These are phyloP conservation scores for Hypselothyrea guttata DNA, from an alignment of 2,888 invertebrate genomes.

Conservation along the genomic window DNA sequence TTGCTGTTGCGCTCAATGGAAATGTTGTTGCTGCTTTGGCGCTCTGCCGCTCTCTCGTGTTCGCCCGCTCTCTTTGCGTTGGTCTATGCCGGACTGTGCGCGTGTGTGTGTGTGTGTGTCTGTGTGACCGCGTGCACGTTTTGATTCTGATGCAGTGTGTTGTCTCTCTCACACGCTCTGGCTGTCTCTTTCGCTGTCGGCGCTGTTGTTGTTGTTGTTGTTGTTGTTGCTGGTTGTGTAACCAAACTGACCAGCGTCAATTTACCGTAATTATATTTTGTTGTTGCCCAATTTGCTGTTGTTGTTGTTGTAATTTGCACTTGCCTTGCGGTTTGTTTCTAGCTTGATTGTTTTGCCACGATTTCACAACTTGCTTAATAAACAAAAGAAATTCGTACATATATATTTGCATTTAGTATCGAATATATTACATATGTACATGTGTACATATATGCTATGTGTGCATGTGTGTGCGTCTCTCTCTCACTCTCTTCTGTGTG, in stretches of 20 bases:
- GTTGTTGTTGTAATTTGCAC: slow-evolving; percentile 27
- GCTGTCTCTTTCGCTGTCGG: slow-evolving; percentile 27
- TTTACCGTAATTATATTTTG: slow-evolving; percentile 21
- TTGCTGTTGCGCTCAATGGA: slow-evolving; percentile 7
- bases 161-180: slow-evolving; percentile 42
- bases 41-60: slow-evolving; percentile 22
- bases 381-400: slow-evolving; percentile 47
- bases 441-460: neutral
- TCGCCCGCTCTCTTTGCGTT: slow-evolving; percentile 21
- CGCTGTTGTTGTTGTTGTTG: slow-evolving; percentile 28
- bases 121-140: slow-evolving; percentile 53
- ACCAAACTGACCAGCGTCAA: slow-evolving; percentile 48
- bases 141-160: slow-evolving; percentile 34
- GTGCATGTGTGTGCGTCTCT: slow-evolving; percentile 6
- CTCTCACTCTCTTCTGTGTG: no score
- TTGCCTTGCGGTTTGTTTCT: slow-evolving; percentile 18
- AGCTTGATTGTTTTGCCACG: slow-evolving; percentile 44
- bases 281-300: slow-evolving; percentile 1
- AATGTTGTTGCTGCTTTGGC: slow-evolving; percentile 42
- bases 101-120: slow-evolving; percentile 12
- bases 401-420: slow-evolving; percentile 22
- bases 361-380: slow-evolving; percentile 54
- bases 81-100: slow-evolving; percentile 1
- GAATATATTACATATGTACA: slow-evolving; percentile 4
- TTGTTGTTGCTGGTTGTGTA: slow-evolving; percentile 48